Conservation (phyloP, 2,113 vertebrate species). For the Macrotis lagotis region DNA sequence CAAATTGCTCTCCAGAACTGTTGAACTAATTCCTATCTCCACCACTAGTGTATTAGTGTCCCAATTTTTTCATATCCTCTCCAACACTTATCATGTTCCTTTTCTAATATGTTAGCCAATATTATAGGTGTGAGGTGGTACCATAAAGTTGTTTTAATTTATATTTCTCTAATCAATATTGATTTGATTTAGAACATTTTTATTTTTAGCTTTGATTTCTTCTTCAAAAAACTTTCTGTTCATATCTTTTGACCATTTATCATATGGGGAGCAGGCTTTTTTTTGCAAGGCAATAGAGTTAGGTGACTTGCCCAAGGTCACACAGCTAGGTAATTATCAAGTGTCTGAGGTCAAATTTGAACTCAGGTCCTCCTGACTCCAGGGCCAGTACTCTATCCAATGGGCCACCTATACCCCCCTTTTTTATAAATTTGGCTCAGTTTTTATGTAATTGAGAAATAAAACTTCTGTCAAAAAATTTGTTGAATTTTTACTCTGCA, state of each 20-base stretch:
- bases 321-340: too few relatives aligned
- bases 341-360: too few relatives aligned
- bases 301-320: too few relatives aligned
- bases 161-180: background rate
- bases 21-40: background rate
- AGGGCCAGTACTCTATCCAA: too few relatives aligned
- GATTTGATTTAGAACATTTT: background rate
- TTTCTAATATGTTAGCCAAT: background rate
- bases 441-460: background rate
- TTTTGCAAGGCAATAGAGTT: too few relatives aligned
- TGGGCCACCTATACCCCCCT: too few relatives aligned
- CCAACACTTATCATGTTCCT: too few relatives aligned
- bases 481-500: background rate
- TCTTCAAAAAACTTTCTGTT: background rate
- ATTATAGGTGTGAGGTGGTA: background rate
- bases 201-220: background rate
- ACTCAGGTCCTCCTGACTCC: too few relatives aligned
- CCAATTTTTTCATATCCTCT: background rate
- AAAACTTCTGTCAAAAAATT: background rate
- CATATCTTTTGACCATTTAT: background rate
- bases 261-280: background rate
- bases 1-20: background rate
- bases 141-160: background rate
- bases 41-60: background rate
- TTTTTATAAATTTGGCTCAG: background rate